These are phyloP conservation scores for Leucoraja erinaceus DNA, from an alignment of 2,113 vertebrate genomes.

Conservation along the genomic window DNA sequence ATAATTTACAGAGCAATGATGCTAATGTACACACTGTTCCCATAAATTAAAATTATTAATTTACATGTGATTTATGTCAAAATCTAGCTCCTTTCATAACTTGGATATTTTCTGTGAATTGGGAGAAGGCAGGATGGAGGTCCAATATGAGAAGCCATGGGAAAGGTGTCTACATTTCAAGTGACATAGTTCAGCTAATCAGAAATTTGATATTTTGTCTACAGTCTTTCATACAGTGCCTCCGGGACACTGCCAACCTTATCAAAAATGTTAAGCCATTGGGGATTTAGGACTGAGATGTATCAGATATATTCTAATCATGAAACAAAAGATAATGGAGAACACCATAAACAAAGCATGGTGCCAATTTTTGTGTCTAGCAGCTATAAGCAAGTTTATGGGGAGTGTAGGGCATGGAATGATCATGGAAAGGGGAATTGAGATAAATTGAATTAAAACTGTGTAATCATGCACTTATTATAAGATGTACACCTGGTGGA, in stretches of 20 bases:
- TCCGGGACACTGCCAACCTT: too few relatives aligned
- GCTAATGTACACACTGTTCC: neutral
- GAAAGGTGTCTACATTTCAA: neutral
- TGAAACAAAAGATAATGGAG: neutral
- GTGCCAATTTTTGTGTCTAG: neutral
- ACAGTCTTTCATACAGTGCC: too few relatives aligned
- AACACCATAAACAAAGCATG: neutral
- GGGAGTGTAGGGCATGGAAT: neutral
- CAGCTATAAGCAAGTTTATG: neutral
- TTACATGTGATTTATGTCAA: neutral
- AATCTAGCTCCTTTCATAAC: neutral
- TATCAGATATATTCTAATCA: neutral
- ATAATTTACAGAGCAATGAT: neutral
- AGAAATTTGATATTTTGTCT: too few relatives aligned
- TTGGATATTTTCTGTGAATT: neutral
- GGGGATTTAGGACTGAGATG: neutral
- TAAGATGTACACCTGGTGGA: neutral
- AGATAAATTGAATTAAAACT: neutral
- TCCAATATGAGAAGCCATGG: neutral
- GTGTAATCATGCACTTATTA: neutral
- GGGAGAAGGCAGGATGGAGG: neutral
- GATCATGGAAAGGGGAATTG: too few relatives aligned
- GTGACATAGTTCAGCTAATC: too few relatives aligned
- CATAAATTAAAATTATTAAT: neutral
- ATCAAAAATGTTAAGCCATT: too few relatives aligned